Conservation (phyloP, 1,140 invertebrate species). For the Hormaphis cornu region DNA sequence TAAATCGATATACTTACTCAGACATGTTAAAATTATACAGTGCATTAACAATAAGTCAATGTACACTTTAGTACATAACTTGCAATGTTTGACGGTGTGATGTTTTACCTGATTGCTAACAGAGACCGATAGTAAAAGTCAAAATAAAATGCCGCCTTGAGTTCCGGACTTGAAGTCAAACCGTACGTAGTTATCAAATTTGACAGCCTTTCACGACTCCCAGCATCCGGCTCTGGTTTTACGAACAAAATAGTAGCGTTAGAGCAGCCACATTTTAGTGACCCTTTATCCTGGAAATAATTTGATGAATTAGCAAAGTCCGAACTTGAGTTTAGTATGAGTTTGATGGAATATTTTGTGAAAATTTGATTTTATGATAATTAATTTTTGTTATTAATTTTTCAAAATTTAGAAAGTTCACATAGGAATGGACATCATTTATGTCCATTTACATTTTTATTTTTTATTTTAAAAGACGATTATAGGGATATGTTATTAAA, state of each 20-base stretch:
- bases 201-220: slow-evolving; percentile 52
- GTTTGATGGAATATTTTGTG: too few relatives aligned
- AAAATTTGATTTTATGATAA: too few relatives aligned
- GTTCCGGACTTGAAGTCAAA: slow-evolving; percentile 57
- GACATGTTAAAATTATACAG: too few relatives aligned
- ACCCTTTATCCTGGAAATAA: slow-evolving; percentile 54
- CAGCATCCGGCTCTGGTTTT: slow-evolving; percentile 53
- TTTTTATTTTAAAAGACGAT: too few relatives aligned
- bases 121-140: slow-evolving; percentile 65
- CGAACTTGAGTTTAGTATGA: not conserved
- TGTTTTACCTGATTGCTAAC: slow-evolving; percentile 57
- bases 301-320: too few relatives aligned
- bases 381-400: too few relatives aligned
- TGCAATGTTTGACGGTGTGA: not conserved
- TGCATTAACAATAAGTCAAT: too few relatives aligned
- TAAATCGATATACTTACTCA: too few relatives aligned
- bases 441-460: too few relatives aligned
- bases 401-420: too few relatives aligned
- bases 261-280: slow-evolving; percentile 55
- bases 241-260: slow-evolving; percentile 59
- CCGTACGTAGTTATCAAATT: slow-evolving; percentile 58
- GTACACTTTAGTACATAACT: not conserved
- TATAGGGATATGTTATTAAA: too few relatives aligned
- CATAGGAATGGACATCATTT: too few relatives aligned
- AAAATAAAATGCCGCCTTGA: slow-evolving; percentile 75